Base-by-base conservation (phyloP, 1,140 invertebrate species). In the Acromyrmex echinatior region DNA sequence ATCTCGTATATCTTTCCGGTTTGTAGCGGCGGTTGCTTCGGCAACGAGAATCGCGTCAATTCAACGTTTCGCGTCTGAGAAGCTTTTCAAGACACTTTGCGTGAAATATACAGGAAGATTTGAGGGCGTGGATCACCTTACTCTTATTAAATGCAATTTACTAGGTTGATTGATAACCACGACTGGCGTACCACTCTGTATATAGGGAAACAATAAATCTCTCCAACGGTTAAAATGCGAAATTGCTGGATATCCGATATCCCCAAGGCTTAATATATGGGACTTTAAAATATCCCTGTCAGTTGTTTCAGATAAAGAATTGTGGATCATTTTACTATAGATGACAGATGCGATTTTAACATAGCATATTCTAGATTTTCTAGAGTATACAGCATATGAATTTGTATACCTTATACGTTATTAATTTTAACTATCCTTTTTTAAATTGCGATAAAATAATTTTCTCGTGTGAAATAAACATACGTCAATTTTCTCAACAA, bases 1-100 rank as follows among this genome's bases (percentile, higher is more conserved):
- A 91, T 93, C 92, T 91, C 93, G 93, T 94, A 94, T 94, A 94
- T 94, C 93, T 94, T 93, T 93, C 87, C 88, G 92, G 88, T 93
- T 93, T 91, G 87, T 87, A 74, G 88, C 86, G 92, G 90, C 91
- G 93, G 92, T 92, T 91, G 91, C 89, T 92, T 90, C 91, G 92
- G 87, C 91, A 93, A 92, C 90, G 89, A 90, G 85, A 87, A 86
- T 87, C 90, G 90, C 89, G 88, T 78, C 86, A 49, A 86, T 79
- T 71, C 53, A 86, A 88, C 89, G 78, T 88, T 88, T 88, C 78
- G 31, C 71, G 56, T 88, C 90, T 86, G 68, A 71, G 70, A 56
- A 65, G 76, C 39, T 82, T 62, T 82, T 58, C 71, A 63, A 82
- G 66, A 71, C 66, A 65, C 78, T 58, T 65, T 56, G 45, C 78